These are phyloP conservation scores for Schrankia costaestrigalis DNA, from an alignment of 2,888 invertebrate genomes.

Conservation along the genomic window DNA sequence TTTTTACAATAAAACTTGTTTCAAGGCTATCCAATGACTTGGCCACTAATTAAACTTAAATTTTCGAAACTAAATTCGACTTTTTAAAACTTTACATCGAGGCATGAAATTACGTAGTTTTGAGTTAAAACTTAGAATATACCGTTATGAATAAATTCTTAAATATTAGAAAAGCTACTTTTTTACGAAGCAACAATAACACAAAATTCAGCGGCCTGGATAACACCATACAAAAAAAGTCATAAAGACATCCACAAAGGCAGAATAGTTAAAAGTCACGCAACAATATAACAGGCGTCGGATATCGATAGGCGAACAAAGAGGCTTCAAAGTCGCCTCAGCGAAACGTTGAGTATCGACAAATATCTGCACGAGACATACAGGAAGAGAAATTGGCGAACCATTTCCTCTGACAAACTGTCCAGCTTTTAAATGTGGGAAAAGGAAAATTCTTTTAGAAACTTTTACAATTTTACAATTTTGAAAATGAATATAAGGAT, in stretches of 20 bases:
- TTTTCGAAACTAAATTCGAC: no score
- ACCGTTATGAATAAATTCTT: no score
- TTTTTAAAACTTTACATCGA: no score
- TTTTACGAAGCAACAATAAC: constrained; percentile 15
- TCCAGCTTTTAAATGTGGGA: neutral
- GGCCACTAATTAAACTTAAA: no score
- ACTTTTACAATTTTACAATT: no score
- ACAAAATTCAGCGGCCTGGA: constrained; percentile 29
- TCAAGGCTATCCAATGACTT: no score
- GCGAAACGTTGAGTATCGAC: constrained; percentile 50
- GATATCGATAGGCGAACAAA: constrained; percentile 54
- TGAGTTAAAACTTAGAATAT: no score
- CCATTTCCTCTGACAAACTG: constrained; percentile 3
- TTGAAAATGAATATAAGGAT: no score
- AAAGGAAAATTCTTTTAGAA: no score
- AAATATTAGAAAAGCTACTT: no score
- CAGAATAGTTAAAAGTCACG: constrained; percentile 47
- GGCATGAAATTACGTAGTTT: no score
- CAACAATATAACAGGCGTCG: constrained; percentile 51
- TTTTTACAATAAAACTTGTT: no score
- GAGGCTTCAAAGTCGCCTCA: constrained; percentile 42
- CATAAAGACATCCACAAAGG: constrained; percentile 41
- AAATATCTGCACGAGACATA: constrained; percentile 45
- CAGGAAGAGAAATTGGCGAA: constrained; percentile 9
- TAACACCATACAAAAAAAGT: constrained; percentile 32